Evolutionary conservation across 2,113 vertebrate genomes (phyloP), one percentile per base, ranked within the genome.

Genomic region (Ciconia boyciana): DNA sequence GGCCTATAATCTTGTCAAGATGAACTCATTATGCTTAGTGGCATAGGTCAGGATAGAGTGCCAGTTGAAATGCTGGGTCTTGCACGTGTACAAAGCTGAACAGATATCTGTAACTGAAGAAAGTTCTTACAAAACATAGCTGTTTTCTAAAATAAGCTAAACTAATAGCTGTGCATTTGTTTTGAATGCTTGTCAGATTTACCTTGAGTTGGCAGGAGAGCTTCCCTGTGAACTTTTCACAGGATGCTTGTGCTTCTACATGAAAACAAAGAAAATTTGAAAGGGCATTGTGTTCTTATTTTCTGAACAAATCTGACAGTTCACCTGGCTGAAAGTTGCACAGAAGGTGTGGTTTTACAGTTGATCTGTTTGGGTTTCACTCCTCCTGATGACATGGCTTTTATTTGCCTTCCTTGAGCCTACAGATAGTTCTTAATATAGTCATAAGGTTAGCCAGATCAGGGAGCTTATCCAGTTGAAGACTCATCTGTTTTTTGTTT

Each of bases 1-100:
- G 96, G 83, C 91, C 77, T 91, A 58, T 96, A 87, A 96, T 96
- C 91, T 94, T 89, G 77, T 65, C 17, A 12, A 65, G 61, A 70
- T 60, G 71, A 92, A 61, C 44, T 92, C 41, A 8, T 62, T 66
- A 48, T 58, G 36, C 57, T 76, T 55, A 65, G 72, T 82, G 74
- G 46, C 31, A 20, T 31, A 51, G 77, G 89, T 91, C 83, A 87
- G 54, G 52, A 29, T 57, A 12, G 60, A 71, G 60, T 60, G 20
- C 60, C 48, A 22, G 20, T n/a, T 66, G 26, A 90, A 75, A 34
- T 82, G 44, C 21, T 74, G 26, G 11, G 32, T 81, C 61, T 64
- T 75, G 7, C 7, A 11, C n/a, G 55, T 90, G 39, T 55, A 7
- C 32, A 18, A 39, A 71, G 19, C n/a, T 44, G 31, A 68, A 18